Evolutionary conservation across 2,888 invertebrate species (phyloP).

Genomic region (Strigamia transsilvanica): DNA sequence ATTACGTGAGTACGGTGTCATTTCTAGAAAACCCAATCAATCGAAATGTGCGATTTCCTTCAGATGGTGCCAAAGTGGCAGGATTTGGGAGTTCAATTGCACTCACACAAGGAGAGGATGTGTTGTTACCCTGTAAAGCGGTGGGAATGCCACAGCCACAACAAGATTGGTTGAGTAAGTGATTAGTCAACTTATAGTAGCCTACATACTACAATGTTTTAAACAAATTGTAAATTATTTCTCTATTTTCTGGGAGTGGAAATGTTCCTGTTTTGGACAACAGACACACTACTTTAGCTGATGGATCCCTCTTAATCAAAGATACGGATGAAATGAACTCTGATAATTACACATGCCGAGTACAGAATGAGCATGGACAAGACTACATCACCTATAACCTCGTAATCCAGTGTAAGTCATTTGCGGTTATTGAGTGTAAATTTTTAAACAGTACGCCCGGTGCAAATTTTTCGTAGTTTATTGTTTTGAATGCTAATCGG

Average conservation of each 20-base stretch:
- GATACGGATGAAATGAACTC: slow-evolving; percentile 89
- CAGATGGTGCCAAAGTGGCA: slow-evolving; percentile 62
- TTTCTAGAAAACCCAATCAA: too few species aligned
- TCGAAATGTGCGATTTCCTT: background rate
- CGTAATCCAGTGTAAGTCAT: slow-evolving; percentile 76
- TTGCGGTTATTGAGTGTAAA: too few species aligned
- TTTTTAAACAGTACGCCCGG: too few species aligned
- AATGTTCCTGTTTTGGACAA: slow-evolving; percentile 68
- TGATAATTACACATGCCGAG: slow-evolving; percentile 92
- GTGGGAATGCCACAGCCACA: slow-evolving; percentile 62
- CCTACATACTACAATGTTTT: too few species aligned
- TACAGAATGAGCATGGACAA: slow-evolving; percentile 90
- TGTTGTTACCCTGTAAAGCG: slow-evolving; percentile 62
- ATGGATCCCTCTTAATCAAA: slow-evolving; percentile 88
- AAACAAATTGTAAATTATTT: background rate
- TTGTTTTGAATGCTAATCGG: too few species aligned
- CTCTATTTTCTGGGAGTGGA: background rate
- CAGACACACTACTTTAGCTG: slow-evolving; percentile 84
- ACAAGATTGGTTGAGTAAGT: slow-evolving; percentile 60
- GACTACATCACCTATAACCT: slow-evolving; percentile 92
- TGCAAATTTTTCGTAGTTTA: too few species aligned
- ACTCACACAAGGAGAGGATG: slow-evolving; percentile 61
- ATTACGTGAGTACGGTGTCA: background rate
- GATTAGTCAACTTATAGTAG: background rate
- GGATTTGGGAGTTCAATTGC: slow-evolving; percentile 61